Percentiles rank a stretch among this genome's conserved stretches.
These are phyloP conservation scores for Molorchus minor DNA, from an alignment of 2,888 invertebrate genomes.

Conservation along the genomic window DNA sequence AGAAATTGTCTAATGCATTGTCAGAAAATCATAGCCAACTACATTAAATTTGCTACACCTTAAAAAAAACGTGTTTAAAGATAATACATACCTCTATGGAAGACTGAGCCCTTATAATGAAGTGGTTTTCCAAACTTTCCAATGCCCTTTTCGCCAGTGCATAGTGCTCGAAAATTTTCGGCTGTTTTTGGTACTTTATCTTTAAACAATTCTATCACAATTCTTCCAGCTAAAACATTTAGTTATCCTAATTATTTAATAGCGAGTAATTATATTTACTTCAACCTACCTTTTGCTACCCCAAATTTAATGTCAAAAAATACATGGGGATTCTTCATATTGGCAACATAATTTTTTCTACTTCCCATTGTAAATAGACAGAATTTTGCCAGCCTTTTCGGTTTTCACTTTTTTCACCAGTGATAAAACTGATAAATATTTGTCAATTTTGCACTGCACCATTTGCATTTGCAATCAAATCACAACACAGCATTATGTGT, in stretches of 20 bases:
- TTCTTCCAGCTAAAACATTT: conserved; percentile 73
- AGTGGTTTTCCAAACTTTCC: conserved; percentile 76
- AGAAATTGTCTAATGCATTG: background rate
- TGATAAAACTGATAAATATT: too few species aligned
- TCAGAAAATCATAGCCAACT: conserved; percentile 7
- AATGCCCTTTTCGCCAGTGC: conserved; percentile 88
- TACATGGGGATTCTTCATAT: conserved; percentile 60
- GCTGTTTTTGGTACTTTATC: conserved; percentile 86
- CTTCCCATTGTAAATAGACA: conserved; percentile 14
- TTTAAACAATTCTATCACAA: conserved; percentile 86
- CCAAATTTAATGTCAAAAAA: conserved; percentile 77
- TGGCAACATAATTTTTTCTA: background rate
- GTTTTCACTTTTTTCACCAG: too few species aligned
- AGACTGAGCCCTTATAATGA: conserved; percentile 83
- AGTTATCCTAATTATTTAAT: conserved; percentile 1
- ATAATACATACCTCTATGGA: conserved; percentile 79
- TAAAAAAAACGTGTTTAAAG: background rate
- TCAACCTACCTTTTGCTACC: conserved; percentile 69
- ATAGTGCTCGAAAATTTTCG: conserved; percentile 91
- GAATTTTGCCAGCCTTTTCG: too few species aligned
- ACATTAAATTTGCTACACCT: background rate
- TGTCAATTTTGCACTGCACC: too few species aligned
- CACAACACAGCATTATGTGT: too few species aligned
- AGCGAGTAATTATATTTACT: background rate
- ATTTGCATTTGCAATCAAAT: too few species aligned